Conservation (phyloP, 2,888 invertebrate genomes). For the Lepidonotus clava region DNA sequence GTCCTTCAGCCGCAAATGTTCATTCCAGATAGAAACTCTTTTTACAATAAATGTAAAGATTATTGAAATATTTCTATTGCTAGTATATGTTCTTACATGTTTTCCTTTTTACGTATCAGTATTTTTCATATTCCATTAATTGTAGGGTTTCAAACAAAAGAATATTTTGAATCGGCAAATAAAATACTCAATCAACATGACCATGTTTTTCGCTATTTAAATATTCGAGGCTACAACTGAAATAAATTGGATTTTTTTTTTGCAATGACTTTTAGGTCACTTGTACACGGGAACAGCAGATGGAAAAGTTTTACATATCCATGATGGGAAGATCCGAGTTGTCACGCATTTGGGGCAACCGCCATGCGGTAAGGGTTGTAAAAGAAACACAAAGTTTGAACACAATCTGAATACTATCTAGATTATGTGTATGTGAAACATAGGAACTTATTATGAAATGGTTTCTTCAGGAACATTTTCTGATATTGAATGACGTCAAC, state of each 20-base stretch:
- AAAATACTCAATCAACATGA: background rate
- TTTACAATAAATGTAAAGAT: too few relatives aligned
- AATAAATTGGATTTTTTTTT: background rate
- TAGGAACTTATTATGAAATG: too few relatives aligned
- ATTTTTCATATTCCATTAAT: background rate
- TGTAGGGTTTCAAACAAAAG: background rate
- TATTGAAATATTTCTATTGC: too few relatives aligned
- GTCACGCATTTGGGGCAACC: constrained; percentile 74
- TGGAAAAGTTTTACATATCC: constrained; percentile 75
- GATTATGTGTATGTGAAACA: too few relatives aligned
- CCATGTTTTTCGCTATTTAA: background rate
- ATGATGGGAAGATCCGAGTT: constrained; percentile 69
- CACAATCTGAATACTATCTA: too few relatives aligned
- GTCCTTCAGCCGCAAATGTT: too few relatives aligned
- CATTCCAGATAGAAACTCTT: too few relatives aligned
- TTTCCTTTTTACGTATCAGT: background rate
- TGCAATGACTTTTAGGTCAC: constrained; percentile 82
- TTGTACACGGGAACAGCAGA: constrained; percentile 87
- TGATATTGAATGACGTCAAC: too few relatives aligned
- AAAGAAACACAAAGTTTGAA: too few relatives aligned
- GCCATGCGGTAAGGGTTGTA: constrained; percentile 78
- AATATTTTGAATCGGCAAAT: too few relatives aligned
- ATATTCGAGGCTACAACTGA: background rate
- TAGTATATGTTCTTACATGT: background rate
- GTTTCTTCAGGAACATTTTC: too few relatives aligned